Conservation (phyloP, 2,113 vertebrate genomes). For the Ptilorrhoa leucosticta region DNA sequence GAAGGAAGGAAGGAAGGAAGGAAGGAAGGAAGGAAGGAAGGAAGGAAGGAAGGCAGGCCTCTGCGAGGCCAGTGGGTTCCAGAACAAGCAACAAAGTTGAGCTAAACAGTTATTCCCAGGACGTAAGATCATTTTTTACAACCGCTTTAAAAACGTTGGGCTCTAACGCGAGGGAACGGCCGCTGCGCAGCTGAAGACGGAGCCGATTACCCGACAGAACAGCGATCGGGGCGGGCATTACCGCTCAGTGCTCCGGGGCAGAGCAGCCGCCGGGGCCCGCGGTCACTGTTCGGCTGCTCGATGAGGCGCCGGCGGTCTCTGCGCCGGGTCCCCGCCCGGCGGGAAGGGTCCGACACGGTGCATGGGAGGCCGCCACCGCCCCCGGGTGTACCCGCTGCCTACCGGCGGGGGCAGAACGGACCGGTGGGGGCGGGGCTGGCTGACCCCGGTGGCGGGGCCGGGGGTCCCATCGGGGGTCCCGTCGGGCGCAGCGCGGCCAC, state of each 20-base stretch:
- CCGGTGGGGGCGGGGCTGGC: not conserved
- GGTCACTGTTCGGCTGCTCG: not conserved
- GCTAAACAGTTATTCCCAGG: not conserved
- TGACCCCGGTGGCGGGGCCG: no score
- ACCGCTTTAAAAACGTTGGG: not conserved
- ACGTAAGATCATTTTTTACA: accelerated
- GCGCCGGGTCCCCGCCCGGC: not conserved
- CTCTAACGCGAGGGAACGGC: accelerated
- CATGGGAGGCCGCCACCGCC: not conserved
- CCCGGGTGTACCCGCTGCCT: no score
- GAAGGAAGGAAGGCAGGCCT: accelerated
- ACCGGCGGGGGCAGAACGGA: no score
- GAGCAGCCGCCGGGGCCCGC: not conserved
- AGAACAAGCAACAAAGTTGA: not conserved
- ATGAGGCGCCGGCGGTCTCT: no score
- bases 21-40: not conserved
- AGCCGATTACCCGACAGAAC: not conserved
- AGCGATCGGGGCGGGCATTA: no score
- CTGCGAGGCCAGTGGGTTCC: not conserved
- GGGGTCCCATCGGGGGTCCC: not conserved
- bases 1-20: not conserved
- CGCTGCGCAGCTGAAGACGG: no score
- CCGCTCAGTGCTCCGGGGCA: no score
- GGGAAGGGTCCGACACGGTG: not conserved
- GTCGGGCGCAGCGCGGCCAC: not conserved